Evolutionary conservation across 2,888 invertebrate genomes (phyloP), one percentile per base, ranked within the genome.

Genomic region (Hemistola chrysoprasaria): DNA sequence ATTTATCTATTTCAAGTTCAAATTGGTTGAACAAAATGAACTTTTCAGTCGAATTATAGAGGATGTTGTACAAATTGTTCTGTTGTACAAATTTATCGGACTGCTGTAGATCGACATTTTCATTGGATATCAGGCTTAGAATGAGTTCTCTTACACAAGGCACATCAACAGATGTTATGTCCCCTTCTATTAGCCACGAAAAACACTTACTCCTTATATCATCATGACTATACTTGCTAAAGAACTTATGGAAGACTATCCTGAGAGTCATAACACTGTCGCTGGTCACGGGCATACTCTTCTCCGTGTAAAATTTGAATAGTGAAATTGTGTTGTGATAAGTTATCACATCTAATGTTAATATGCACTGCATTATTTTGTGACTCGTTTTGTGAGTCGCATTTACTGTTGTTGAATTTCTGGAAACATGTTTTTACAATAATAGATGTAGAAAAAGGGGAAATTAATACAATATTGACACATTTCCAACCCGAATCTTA

Each of bases 21-120:
- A 88, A 87, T 54, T 78, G 78, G 50, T 73, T 78, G 30, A 79
- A 82, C 36, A 88, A 56, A 38, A 82, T 75, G 47, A 70, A 69
- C 43, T 65, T 71, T 26, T 85, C 84, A 10, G 62, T 59, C 1
- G 69, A 71, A 46, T 68, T 52, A 46, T 81, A 85, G 41, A 87
- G 44, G 29, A 64, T 58, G 23, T 75, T 58, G 43, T 70, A 72
- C 26, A 81, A 50, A 26, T 50, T 35, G 31, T 65, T 53, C 29
- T 35, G 41, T 24, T 57, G 54, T 7, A 39, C 24, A 16, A 40
- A 6, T 7, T 22, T 7, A 2, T 8, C 10, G 11, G 10, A 11
- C 24, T 36, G 36, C 1, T 11, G 7, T 9, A 28, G 10, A 21
- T 44, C 44, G n/a, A 81, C 46, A 50, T 86, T 88, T 47, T 83